These are phyloP conservation scores for Cheilosia soror DNA, from an alignment of 2,888 invertebrate genomes.

Conservation along the genomic window DNA sequence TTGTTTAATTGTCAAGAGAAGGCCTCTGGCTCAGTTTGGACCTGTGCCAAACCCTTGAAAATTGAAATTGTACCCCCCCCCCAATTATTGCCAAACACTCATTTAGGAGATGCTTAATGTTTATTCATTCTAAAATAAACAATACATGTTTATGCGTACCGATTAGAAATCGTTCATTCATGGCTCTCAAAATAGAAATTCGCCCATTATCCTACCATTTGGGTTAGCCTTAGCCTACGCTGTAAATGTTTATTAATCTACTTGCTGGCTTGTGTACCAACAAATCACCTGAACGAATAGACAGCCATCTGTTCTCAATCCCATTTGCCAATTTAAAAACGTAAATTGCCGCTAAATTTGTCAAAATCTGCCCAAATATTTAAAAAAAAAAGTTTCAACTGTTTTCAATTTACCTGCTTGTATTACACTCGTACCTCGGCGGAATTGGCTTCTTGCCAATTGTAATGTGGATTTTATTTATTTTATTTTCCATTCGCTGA, in stretches of 20 bases:
- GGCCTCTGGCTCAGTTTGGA: too few species aligned
- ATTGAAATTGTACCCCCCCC: too few species aligned
- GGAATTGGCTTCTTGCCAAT: slow-evolving; percentile 41
- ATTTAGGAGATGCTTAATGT: too few species aligned
- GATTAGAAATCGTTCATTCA: background rate
- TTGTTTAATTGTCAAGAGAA: too few species aligned
- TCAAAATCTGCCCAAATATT: slow-evolving; percentile 39
- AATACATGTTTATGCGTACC: background rate
- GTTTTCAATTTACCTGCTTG: background rate
- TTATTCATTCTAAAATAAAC: background rate
- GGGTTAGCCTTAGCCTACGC: background rate
- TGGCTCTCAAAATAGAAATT: slow-evolving; percentile 22
- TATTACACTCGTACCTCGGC: background rate
- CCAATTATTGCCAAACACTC: too few species aligned
- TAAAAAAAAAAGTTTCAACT: slow-evolving; percentile 36
- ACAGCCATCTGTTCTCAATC: slow-evolving; percentile 30
- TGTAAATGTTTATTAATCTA: background rate
- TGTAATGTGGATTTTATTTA: slow-evolving; percentile 19
- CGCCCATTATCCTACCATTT: background rate
- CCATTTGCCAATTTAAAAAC: slow-evolving; percentile 9
- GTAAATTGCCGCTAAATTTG: slow-evolving; percentile 28
- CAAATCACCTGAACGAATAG: slow-evolving; percentile 11
- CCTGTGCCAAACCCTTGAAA: too few species aligned
- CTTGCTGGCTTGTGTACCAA: background rate
- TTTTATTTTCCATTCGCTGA: slow-evolving; percentile 22